Conservation (phyloP, 2,113 vertebrate species). For the Gasterosteus aculeatus region DNA sequence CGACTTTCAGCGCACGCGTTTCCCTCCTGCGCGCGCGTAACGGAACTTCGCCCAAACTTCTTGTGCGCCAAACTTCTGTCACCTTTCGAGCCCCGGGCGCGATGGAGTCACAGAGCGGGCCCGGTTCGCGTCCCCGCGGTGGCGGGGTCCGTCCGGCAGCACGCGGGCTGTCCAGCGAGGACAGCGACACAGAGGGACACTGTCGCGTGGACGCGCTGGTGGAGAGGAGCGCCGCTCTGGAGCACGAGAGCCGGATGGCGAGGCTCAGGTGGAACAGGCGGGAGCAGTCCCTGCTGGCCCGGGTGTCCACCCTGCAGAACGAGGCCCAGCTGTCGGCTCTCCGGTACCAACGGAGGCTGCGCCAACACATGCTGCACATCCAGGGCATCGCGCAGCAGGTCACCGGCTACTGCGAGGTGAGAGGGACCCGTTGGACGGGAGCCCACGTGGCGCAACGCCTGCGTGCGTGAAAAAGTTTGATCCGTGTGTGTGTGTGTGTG, state of each 20-base stretch:
- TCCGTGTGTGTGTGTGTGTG: background rate
- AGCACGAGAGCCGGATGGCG: constrained; percentile 67
- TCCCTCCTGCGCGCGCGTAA: constrained; percentile 37
- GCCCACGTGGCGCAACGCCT: background rate
- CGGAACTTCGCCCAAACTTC: constrained; percentile 9
- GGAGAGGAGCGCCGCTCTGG: constrained; percentile 52
- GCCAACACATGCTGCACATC: constrained; percentile 79
- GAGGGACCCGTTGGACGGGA: background rate
- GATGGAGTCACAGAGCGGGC: constrained; percentile 48
- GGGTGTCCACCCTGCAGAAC: constrained; percentile 80
- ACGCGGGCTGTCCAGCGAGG: constrained; percentile 55
- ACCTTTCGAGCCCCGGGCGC: background rate
- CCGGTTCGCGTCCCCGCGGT: constrained; percentile 16
- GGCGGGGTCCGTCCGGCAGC: constrained; percentile 55
- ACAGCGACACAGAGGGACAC: constrained; percentile 34
- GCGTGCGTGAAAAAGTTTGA: too few relatives aligned
- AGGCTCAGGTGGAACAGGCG: constrained; percentile 75
- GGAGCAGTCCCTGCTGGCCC: constrained; percentile 78
- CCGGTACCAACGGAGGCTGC: constrained; percentile 77
- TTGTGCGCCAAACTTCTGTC: background rate
- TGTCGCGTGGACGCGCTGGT: constrained; percentile 70
- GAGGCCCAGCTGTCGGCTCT: constrained; percentile 83
- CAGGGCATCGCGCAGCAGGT: constrained; percentile 75
- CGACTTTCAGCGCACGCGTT: constrained; percentile 26
- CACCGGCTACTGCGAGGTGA: constrained; percentile 78